Percentiles rank a stretch among this genome's conserved stretches.
phyloP scores from a whole-genome alignment of 2,113 vertebrate species.

The Anguilla rostrata region DNA sequence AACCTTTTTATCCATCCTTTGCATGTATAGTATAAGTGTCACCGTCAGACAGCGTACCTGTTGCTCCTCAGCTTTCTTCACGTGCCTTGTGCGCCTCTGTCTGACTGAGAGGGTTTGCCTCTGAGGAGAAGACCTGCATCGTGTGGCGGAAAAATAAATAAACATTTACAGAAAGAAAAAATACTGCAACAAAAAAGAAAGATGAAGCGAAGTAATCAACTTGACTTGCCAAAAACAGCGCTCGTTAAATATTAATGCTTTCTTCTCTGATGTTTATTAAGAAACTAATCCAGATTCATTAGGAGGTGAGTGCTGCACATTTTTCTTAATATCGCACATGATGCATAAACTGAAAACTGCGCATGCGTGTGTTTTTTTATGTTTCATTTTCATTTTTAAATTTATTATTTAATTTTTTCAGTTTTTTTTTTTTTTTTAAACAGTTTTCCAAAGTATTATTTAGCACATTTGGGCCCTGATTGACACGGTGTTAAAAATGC shows the following conservation, averaged over 20 bases:
- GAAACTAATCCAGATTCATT: conserved; percentile 33
- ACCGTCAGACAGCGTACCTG: neutral
- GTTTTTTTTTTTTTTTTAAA: neutral
- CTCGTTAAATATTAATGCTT: conserved; percentile 28
- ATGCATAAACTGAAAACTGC: conserved; percentile 18
- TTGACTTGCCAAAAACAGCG: neutral
- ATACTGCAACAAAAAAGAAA: neutral
- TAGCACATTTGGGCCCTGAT: conserved; percentile 7
- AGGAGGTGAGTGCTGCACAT: conserved; percentile 23
- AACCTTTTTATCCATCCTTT: neutral
- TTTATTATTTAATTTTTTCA: neutral
- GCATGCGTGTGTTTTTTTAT: neutral
- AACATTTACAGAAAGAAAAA: conserved; percentile 7
- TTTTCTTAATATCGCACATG: conserved; percentile 30
- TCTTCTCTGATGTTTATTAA: conserved; percentile 27
- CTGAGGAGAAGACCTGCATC: neutral
- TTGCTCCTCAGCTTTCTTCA: neutral
- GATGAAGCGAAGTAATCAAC: neutral
- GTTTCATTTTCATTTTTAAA: neutral
- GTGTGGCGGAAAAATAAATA: neutral
- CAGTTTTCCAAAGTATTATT: neutral
- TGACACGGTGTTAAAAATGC: neutral
- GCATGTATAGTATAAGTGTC: neutral
- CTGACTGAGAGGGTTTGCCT: neutral
- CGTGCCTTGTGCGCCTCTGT: neutral